phyloP scores from a whole-genome alignment of 1,140 invertebrate species.

The Forficula auricularia region DNA sequence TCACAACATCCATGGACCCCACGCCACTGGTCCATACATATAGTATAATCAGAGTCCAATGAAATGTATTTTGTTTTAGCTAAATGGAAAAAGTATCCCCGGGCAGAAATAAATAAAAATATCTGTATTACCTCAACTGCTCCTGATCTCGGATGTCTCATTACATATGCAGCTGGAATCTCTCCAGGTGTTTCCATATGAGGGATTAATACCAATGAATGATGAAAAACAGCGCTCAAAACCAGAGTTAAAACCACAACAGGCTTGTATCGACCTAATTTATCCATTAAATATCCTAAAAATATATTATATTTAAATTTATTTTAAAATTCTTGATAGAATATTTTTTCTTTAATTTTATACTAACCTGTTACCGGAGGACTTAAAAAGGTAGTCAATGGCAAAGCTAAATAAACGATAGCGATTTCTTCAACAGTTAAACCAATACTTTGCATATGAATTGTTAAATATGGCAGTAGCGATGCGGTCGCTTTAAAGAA shows the following conservation, averaged over 20 bases:
- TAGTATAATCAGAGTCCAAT: too few species aligned
- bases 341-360: background rate
- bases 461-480: conserved; percentile 61
- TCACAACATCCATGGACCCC: too few species aligned
- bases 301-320: conserved; percentile 14
- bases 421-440: conserved; percentile 66
- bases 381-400: conserved; percentile 61
- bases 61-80: too few species aligned
- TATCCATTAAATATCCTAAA: conserved; percentile 58
- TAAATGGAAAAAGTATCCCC: too few species aligned
- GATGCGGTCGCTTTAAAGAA: conserved; percentile 49
- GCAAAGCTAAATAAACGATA: conserved; percentile 63
- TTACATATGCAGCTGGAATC: conserved; percentile 49
- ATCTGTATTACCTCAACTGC: conserved; percentile 45
- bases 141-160: conserved; percentile 44
- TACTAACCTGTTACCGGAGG: conserved; percentile 55
- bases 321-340: too few species aligned
- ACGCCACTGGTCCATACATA: too few species aligned
- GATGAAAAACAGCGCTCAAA: conserved; percentile 51
- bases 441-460: conserved; percentile 75
- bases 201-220: conserved; percentile 49
- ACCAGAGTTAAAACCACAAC: conserved; percentile 55
- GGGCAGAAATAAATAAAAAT: conserved; percentile 4
- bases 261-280: conserved; percentile 61
- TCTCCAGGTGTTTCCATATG: conserved; percentile 52